A percentile compares a stretch with the other conserved stretches of the same genome.
Evolutionary conservation across 2,888 invertebrate species (phyloP).

Genomic region (Amphipyra tragopoginis): DNA sequence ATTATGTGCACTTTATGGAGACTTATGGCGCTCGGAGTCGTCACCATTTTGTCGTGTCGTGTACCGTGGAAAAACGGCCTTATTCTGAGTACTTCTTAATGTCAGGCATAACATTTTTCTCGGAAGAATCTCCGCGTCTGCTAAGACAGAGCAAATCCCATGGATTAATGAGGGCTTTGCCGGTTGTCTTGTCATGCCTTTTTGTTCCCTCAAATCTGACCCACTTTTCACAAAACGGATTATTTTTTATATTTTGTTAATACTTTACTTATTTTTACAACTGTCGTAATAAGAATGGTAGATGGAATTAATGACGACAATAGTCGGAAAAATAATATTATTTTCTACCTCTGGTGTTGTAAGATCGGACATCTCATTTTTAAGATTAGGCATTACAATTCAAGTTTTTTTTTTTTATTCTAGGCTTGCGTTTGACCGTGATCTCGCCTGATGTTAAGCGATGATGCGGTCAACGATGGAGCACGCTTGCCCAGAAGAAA

Average conservation of each 20-base stretch:
- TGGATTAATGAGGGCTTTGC: constrained; percentile 56
- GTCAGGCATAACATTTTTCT: constrained; percentile 44
- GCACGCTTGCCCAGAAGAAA: no score
- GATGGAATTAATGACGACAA: constrained; percentile 14
- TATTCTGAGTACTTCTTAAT: constrained; percentile 32
- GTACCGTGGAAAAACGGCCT: no score
- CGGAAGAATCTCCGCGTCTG: constrained; percentile 42
- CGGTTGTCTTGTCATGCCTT: constrained; percentile 36
- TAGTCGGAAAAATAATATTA: neutral
- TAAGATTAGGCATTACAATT: no score
- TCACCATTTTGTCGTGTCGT: no score
- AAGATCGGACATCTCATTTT: no score
- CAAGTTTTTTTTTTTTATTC: no score
- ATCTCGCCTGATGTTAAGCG: no score
- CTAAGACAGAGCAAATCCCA: constrained; percentile 52
- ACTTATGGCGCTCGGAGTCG: no score
- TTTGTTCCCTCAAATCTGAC: constrained; percentile 44
- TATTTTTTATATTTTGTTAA: constrained; percentile 45
- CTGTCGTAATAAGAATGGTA: constrained; percentile 24
- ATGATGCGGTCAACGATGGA: no score
- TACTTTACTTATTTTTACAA: constrained; percentile 42
- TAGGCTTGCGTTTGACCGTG: no score
- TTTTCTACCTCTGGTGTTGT: neutral
- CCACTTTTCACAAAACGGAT: constrained; percentile 43
- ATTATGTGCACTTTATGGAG: no score